Evolutionary conservation across 2,797 vertebrate species (phyloP), one percentile per base, ranked within the genome.

Genomic region (Rhadinocentrus ornatus): DNA sequence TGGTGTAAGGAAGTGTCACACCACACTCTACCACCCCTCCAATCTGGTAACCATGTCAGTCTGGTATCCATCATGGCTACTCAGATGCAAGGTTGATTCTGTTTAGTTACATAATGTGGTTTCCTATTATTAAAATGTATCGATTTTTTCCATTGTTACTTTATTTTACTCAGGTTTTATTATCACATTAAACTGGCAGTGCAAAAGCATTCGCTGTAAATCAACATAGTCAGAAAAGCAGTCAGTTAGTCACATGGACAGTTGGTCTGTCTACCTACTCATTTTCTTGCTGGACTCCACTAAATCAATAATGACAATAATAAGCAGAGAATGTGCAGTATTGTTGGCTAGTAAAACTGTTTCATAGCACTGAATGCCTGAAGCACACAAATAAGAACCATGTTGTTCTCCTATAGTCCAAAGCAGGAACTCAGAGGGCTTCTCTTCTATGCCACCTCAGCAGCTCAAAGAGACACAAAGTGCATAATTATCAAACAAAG

Each of bases 1-100:
- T 66, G 72, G 81, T 27, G 63, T 73, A 75, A 68, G 3, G 53
- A 58, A 56, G 27, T 4, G 31, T 48, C 18, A 9, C 52, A 39
- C 8, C 24, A 46, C 22, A 16, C 26, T 44, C 26, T 24, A 6
- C 32, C 20, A 55, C 26, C 26, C 50, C 53, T 29, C 0, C 53
- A n/a, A 8, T 31, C 50, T 52, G 4, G 67, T 39, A 39, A 13
- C 37, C 37, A 39, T 39, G 12, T 39, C n/a, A 44, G 22, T 32
- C 41, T 65, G 50, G 27, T 32, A 22, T 53, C 48, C 9, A 39
- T 15, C 4, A 31, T 46, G 5, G 59, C 10, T 31, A 6, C 7
- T 50, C n/a, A 26, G 50, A 53, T 53, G 50, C 50, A 5, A 53
- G 4, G 22, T 27, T 53, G 24, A 26, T 20, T 46, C 20, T 22